These are phyloP conservation scores for Molanna angustata DNA, from an alignment of 2,888 invertebrate genomes.

Conservation along the genomic window DNA sequence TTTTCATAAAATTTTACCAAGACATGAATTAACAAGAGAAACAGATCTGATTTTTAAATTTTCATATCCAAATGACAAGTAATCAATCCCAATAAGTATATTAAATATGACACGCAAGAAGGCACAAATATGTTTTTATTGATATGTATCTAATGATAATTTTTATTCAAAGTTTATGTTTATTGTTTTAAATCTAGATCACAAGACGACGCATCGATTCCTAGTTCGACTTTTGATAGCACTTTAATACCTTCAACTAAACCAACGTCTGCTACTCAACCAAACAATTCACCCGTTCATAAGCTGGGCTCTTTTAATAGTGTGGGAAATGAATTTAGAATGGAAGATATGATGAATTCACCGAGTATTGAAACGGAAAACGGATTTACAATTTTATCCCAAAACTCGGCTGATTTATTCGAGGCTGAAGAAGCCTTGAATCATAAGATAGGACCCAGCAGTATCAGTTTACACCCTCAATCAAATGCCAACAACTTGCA, in stretches of 20 bases:
- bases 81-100: no score
- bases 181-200: no score
- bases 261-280: conserved; percentile 10
- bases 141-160: no score
- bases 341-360: conserved; percentile 15
- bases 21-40: no score
- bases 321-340: conserved; percentile 2
- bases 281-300: conserved; percentile 23
- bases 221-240: conserved; percentile 2
- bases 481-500: conserved; percentile 51
- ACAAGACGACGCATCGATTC: conserved; percentile 19
- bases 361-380: conserved; percentile 29
- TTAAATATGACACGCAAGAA: no score
- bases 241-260: conserved; percentile 6
- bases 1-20: no score
- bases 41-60: no score
- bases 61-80: no score
- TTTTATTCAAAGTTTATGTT: no score
- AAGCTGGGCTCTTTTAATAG: conserved; percentile 8
- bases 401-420: conserved; percentile 33
- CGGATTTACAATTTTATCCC: conserved; percentile 28
- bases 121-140: no score
- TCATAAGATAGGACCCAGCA: conserved; percentile 28
- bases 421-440: conserved; percentile 40
- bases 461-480: conserved; percentile 36